A percentile compares a stretch with the other conserved stretches of the same genome.
phyloP scores from a whole-genome alignment of 64 coral and sea anemone species.

The Montipora capricornis region DNA sequence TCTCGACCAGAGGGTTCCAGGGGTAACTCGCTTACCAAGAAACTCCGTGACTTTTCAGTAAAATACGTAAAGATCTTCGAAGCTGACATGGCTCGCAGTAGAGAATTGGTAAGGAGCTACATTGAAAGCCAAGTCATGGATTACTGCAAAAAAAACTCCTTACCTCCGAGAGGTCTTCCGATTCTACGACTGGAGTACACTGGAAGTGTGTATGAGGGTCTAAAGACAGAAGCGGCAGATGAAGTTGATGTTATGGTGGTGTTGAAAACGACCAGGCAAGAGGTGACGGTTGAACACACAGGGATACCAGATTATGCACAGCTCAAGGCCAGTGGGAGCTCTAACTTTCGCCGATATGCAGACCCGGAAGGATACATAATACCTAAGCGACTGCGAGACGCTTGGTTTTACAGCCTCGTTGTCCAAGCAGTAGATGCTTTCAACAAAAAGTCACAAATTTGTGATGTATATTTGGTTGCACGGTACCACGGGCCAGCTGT shows the following conservation, averaged over 20 bases:
- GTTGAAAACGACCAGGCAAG: background rate
- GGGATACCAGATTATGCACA: conserved; percentile 28
- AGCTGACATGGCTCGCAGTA: conserved; percentile 21
- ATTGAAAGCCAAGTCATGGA: conserved; percentile 14
- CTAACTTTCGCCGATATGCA: conserved; percentile 3
- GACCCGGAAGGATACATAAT: conserved; percentile 5
- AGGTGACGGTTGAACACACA: background rate
- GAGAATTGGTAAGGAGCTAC: conserved; percentile 24
- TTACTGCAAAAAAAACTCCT: background rate
- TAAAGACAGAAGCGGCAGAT: conserved; percentile 70
- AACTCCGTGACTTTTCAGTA: conserved; percentile 33
- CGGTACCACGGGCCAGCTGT: conserved; percentile 72
- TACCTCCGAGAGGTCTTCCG: background rate
- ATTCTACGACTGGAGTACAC: conserved; percentile 47
- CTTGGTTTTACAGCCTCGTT: conserved; percentile 54
- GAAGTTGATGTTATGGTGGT: conserved; percentile 78
- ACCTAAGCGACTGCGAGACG: conserved; percentile 8
- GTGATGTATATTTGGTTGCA: conserved; percentile 2
- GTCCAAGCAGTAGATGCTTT: conserved; percentile 34
- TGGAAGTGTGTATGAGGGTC: conserved; percentile 62
- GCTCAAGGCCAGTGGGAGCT: conserved; percentile 16
- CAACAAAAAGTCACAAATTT: background rate
- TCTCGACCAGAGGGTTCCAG: background rate
- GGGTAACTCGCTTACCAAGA: conserved; percentile 27
- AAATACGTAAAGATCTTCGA: conserved; percentile 46